These are phyloP conservation scores for Ceratina japonica DNA, from an alignment of 1,140 invertebrate genomes.

Conservation along the genomic window DNA sequence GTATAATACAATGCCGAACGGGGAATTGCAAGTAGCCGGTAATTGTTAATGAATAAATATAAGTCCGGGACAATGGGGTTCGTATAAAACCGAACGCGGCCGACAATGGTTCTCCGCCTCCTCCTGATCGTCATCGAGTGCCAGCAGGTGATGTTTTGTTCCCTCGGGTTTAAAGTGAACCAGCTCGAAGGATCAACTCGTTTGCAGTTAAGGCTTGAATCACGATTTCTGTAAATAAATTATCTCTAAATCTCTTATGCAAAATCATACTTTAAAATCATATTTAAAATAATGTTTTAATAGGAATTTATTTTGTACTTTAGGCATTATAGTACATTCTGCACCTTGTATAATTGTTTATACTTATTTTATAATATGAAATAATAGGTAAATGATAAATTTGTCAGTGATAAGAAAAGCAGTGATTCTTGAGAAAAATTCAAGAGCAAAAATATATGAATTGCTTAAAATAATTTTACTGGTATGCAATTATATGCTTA, in stretches of 20 bases:
- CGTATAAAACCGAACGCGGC: conserved; percentile 65
- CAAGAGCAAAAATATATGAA: no score
- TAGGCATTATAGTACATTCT: no score
- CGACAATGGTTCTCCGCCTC: conserved; percentile 59
- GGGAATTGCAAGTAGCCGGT: conserved; percentile 54
- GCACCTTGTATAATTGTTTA: no score
- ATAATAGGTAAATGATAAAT: no score
- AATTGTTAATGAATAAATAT: conserved; percentile 75
- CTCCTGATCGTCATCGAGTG: conserved; percentile 49
- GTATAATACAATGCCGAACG: conserved; percentile 30
- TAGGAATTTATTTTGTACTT: no score
- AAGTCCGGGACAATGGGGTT: conserved; percentile 63
- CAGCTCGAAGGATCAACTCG: conserved; percentile 55
- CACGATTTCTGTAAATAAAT: not conserved
- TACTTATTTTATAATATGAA: no score
- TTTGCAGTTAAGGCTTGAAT: conserved; percentile 43
- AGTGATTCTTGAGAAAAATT: no score
- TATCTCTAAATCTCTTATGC: not conserved
- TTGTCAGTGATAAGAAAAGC: no score
- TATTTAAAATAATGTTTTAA: no score
- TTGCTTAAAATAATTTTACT: no score
- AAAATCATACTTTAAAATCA: no score
- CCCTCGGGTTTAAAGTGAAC: conserved; percentile 54
- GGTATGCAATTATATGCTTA: no score
- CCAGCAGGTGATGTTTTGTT: conserved; percentile 65